Base-by-base conservation (phyloP, 2,888 invertebrate species). In the Sarcophaga subvicina region DNA sequence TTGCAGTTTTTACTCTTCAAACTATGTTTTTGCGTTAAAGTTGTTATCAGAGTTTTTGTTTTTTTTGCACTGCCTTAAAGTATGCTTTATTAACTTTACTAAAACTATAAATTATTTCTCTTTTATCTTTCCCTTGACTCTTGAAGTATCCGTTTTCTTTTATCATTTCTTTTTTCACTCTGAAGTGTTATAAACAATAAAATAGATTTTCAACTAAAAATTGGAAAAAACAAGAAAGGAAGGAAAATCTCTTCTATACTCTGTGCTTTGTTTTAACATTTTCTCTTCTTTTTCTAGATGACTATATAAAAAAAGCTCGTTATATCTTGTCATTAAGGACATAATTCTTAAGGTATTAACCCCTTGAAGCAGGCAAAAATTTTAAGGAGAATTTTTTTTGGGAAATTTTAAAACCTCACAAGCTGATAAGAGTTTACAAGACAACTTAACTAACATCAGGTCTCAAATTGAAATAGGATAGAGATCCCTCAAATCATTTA, bases 51-150 rank as follows among this genome's bases (percentile, higher is more conserved):
- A 22, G 22, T 22, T 22, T 8, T 77, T 54, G 77, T 64, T 11
- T 10, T 25, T 79, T 54, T 22, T 73, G 14, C 14, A 45, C 11
- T 11, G 63, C 37, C 70, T 75, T 84, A n/a, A 76, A 84, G 64
- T 71, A 76, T 70, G 76, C 80, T 71, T 76, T 84, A 72, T 76
- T 80, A 77, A 66, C 77, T 83, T 83, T 49, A 64, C 47, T 37
- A 60, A 80, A 84, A 80, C 59, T 76, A 80, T 80, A 76, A 80
- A 84, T 66, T 76, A 71, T 84, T 71, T 64, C 75, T 59, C 70
- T 64, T 69, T 71, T 71, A 79, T 75, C 70, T 70, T 75, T 75
- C 47, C 60, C 64, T 64, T 64, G 60, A 62, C 75, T 70, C 22
- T 70, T 59, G 17, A 37, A 47, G 17, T 37, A 37, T 37, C 47